Conservation (phyloP, 1,140 invertebrate genomes). For the Leptonema lineaticorne region DNA sequence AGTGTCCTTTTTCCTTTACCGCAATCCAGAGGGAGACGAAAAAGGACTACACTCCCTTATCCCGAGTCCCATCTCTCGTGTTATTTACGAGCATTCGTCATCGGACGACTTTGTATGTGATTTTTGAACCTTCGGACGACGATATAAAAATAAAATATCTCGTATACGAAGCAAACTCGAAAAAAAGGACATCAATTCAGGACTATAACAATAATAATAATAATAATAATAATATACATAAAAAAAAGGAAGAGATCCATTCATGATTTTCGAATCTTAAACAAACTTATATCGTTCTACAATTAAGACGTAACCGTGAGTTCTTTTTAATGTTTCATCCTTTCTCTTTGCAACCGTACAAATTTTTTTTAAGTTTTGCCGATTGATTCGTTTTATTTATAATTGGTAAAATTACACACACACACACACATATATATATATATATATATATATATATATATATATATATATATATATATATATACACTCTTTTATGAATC, state of each 20-base stretch:
- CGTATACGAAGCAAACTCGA: too few relatives aligned
- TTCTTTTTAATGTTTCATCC: too few relatives aligned
- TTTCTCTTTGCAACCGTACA: too few relatives aligned
- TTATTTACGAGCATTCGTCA: slow-evolving; percentile 35
- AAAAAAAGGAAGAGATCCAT: neutral
- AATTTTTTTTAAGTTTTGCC: neutral
- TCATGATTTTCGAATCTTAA: neutral
- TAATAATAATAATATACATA: neutral
- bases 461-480: neutral
- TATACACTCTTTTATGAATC: neutral
- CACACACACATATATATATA: neutral
- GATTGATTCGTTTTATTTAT: neutral
- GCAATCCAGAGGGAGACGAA: neutral
- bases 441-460: neutral
- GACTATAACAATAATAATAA: neutral
- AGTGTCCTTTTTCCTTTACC: slow-evolving; percentile 2
- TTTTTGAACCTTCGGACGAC: slow-evolving; percentile 12
- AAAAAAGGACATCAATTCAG: neutral
- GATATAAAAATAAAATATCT: too few relatives aligned
- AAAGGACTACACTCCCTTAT: slow-evolving; percentile 24
- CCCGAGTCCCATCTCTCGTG: slow-evolving; percentile 34
- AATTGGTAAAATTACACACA: neutral
- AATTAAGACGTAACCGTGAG: slow-evolving; percentile 13
- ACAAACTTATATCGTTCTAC: neutral
- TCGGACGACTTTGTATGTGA: slow-evolving; percentile 1